Evolutionary conservation across 2,888 invertebrate genomes (phyloP), one percentile per base, ranked within the genome.

Genomic region (Andrena bucephala): DNA sequence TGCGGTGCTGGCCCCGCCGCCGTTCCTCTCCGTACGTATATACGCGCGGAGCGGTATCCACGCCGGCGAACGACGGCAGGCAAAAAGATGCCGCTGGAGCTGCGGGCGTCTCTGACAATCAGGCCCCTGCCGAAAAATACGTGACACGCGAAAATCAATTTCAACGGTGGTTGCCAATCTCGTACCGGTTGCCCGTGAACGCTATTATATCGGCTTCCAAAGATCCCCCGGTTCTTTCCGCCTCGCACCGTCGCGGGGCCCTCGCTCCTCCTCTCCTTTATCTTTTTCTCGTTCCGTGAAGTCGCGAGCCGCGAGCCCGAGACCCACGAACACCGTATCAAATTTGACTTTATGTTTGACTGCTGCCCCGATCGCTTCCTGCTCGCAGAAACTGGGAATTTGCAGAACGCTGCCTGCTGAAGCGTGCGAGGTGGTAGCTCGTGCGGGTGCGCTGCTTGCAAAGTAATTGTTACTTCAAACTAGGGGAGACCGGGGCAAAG

Each of bases 131-230:
- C 86, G 85, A 86, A 89, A 87, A 90, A 90, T 89, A 89, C 89
- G 89, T 92, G 90, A 89, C 90, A 87, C 89, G 89, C 90, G 85
- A 91, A 91, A 92, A 92, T 92, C 92, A 92, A 92, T 92, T 92
- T 92, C 87, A 85, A 87, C 87, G 87, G 78, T 85, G 87, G 89
- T 89, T 87, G 80, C 81, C 65, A 54, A 16, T 42, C 70, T 69
- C 82, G 73, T 73, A 50, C 79, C 75, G 70, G 52, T 57, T 57
- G 57, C 52, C 79, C 70, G 86, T 83, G 65, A 83, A 88, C 80
- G 59, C 83, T 80, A 88, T 86, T 86, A 86, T 77, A 81, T 81
- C 31, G 87, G 77, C 72, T 69, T 57, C 66, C 69, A 20, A 72
- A 31, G 50, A 72, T 83, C 70, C 42, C 31, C 42, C 52, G 16